Evolutionary conservation across 2,797 vertebrate species (phyloP), one percentile per base, ranked within the genome.

Genomic region (Helarctos malayanus): DNA sequence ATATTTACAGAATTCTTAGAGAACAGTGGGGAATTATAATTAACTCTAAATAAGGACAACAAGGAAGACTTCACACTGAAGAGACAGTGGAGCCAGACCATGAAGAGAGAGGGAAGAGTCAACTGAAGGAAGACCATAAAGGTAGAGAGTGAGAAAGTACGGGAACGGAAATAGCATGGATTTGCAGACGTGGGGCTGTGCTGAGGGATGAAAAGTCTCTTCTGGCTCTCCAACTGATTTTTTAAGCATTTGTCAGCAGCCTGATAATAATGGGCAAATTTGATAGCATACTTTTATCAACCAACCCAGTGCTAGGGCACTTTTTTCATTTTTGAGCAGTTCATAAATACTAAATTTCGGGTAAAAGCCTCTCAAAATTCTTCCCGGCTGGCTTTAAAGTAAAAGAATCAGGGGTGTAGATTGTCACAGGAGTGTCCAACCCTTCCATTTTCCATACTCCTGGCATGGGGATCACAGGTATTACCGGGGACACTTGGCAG

Each of bases 311-410:
- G 38, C 54, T 41, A 41, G 63, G 57, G 52, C 8, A 54, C 5
- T 16, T 47, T 80, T 59, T 76, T 71, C 21, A 65, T 52, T 61
- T 93, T 95, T 80, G 19, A 84, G 54, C 25, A 75, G 94, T 76
- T 96, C 29, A 41, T 84, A 92, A 87, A 84, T 87, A 93, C 14
- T 94, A 65, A 90, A 75, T n/a, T 91, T 94, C 71, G 54, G 61
- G 27, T 68, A 86, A 93, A 90, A 89, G 76, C 69, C 52, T 81
- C 61, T 81, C 89, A 88, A 57, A 68, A 88, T 56, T 81, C 49
- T 83, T 32, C 49, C 47, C 45, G 35, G 23, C 32, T 87, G 35
- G 49, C 63, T 90, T 10, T 61, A 84, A 54, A 54, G 27, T 38
- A 82, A 82, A 49, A 86, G 49, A 79, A n/a, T 23, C 14, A 78